Conservation (phyloP, 2,888 invertebrate species). For the Graphium colonna region DNA sequence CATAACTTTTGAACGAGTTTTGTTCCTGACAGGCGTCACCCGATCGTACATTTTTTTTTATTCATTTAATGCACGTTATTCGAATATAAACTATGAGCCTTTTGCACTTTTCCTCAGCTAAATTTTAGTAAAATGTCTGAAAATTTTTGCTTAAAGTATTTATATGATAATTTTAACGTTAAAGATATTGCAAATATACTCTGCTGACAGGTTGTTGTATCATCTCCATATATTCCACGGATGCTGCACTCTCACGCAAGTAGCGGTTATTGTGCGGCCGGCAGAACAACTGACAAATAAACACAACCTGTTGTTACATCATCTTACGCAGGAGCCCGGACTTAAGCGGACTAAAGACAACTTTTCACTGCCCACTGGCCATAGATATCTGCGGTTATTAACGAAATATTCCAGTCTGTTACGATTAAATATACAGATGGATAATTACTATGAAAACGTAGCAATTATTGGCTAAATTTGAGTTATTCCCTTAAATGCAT, state of each 20-base stretch:
- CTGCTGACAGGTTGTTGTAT: no score
- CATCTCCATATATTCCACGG: conserved; percentile 48
- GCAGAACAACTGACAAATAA: conserved; percentile 64
- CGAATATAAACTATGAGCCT: no score
- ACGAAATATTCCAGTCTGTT: conserved; percentile 14
- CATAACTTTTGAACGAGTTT: no score
- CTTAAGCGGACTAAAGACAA: conserved; percentile 21
- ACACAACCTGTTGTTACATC: conserved; percentile 68
- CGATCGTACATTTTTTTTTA: no score
- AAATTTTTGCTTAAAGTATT: no score
- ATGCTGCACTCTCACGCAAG: conserved; percentile 54
- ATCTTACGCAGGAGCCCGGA: conserved; percentile 46
- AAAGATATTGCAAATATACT: no score
- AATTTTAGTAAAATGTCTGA: no score
- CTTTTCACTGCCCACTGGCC: conserved; percentile 17
- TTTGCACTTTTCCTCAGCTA: no score
- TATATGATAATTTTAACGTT: no score
- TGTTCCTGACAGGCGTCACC: no score
- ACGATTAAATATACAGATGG: not conserved
- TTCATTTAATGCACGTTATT: no score
- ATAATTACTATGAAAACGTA: not conserved
- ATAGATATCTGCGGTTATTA: conserved; percentile 16
- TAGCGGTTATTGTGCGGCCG: conserved; percentile 62
- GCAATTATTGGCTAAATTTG: not conserved
- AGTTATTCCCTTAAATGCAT: no score